Conservation (phyloP, 2,888 invertebrate genomes). For the Leptopilina myrica region DNA sequence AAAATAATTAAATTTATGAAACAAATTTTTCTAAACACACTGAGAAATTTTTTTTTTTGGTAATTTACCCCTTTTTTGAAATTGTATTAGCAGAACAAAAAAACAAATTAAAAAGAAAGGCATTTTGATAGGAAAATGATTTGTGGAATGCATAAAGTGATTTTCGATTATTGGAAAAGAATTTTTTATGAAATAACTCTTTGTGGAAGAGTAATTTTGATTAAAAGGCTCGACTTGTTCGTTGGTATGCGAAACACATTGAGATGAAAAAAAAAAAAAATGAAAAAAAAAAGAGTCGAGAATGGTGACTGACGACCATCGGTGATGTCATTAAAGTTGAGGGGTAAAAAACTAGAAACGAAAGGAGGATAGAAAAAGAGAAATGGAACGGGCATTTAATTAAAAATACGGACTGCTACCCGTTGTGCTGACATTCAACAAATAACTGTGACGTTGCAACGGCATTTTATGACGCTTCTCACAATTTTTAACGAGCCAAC, state of each 20-base stretch:
- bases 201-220: conserved; percentile 9
- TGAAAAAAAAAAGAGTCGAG: conserved; percentile 27
- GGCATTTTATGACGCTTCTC: conserved; percentile 28
- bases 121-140: neutral
- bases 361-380: conserved; percentile 13
- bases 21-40: no score
- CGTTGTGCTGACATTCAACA: conserved; percentile 39
- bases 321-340: conserved; percentile 11
- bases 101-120: neutral
- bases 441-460: conserved; percentile 22
- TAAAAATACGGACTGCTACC: conserved; percentile 59
- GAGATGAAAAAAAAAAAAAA: neutral
- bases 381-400: conserved; percentile 58
- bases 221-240: conserved; percentile 4
- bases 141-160: neutral
- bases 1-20: no score
- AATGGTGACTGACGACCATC: conserved; percentile 26
- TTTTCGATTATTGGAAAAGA: conserved; percentile 4
- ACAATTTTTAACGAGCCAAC: conserved; percentile 28
- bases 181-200: neutral
- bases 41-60: no score
- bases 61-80: neutral
- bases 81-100: neutral
- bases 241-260: conserved; percentile 18
- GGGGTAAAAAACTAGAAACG: conserved; percentile 3